Conservation (phyloP, 2,888 invertebrate species). For the Octonoba sinensis region DNA sequence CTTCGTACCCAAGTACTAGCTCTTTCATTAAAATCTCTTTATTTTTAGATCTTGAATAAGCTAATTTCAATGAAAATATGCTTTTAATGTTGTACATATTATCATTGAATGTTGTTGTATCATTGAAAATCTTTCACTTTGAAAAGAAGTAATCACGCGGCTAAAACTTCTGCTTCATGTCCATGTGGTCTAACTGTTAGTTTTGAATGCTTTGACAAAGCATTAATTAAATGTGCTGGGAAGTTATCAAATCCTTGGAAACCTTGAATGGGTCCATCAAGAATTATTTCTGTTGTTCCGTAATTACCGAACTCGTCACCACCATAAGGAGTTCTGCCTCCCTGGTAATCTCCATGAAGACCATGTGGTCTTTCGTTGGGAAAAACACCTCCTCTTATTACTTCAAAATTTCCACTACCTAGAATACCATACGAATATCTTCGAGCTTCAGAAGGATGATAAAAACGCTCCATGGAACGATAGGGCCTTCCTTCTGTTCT, state of each 20-base stretch:
- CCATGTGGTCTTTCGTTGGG: constrained; percentile 45
- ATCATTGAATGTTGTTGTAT: too few relatives aligned
- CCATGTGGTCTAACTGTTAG: constrained; percentile 30
- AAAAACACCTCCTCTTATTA: constrained; percentile 62
- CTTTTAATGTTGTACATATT: too few relatives aligned
- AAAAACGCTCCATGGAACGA: constrained; percentile 35
- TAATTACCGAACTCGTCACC: constrained; percentile 23
- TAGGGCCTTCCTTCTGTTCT: constrained; percentile 24
- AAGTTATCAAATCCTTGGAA: constrained; percentile 65
- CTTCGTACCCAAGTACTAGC: too few relatives aligned
- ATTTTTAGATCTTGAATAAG: too few relatives aligned
- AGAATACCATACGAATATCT: constrained; percentile 57
- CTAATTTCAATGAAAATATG: too few relatives aligned
- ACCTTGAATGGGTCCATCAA: constrained; percentile 62
- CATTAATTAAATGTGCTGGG: constrained; percentile 57
- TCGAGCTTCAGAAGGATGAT: constrained; percentile 58
- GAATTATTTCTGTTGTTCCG: constrained; percentile 57
- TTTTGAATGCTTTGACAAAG: constrained; percentile 60
- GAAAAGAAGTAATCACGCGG: background rate
- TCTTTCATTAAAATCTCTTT: too few relatives aligned
- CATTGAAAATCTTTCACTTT: too few relatives aligned
- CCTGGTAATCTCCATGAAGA: constrained; percentile 24
- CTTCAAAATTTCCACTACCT: constrained; percentile 66
- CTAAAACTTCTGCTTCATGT: constrained; percentile 11
- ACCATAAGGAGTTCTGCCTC: constrained; percentile 27